Conservation (phyloP, 2,888 invertebrate genomes). For the Rambutsinella grinnellia region DNA sequence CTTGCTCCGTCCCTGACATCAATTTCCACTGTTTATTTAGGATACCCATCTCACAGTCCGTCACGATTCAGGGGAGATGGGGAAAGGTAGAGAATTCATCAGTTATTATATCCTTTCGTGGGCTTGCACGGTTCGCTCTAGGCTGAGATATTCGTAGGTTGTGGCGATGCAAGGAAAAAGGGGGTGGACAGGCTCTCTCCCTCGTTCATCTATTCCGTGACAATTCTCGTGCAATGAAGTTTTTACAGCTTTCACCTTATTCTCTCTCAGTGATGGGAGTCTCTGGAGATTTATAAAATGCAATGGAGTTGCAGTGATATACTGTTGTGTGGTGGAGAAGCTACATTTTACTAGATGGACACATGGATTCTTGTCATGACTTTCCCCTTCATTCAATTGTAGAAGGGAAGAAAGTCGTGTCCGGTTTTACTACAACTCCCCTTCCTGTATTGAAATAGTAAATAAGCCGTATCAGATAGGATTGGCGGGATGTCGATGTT, state of each 20-base stretch:
- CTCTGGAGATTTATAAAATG: constrained; percentile 35
- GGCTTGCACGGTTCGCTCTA: background rate
- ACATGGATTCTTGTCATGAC: constrained; percentile 1
- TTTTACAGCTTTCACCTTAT: constrained; percentile 2
- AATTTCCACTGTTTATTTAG: background rate
- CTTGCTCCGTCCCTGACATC: too few relatives aligned
- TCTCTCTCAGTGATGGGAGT: background rate
- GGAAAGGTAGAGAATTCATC: constrained; percentile 4
- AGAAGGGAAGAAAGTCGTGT: background rate
- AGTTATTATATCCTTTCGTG: constrained; percentile 1
- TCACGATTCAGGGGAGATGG: background rate
- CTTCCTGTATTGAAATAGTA: too few relatives aligned
- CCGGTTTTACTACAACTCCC: background rate
- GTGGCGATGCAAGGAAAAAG: constrained; percentile 9
- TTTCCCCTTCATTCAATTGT: constrained; percentile 30
- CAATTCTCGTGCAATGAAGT: constrained; percentile 21
- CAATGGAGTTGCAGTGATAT: constrained; percentile 30
- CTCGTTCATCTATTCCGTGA: constrained; percentile 1
- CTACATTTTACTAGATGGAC: background rate
- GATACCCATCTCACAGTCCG: background rate
- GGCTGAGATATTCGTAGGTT: background rate
- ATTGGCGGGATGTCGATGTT: too few relatives aligned
- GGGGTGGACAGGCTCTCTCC: constrained; percentile 34
- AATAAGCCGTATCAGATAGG: constrained; percentile 25
- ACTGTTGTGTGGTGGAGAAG: background rate